These are phyloP conservation scores for Pseudomyrmex pallidus DNA, from an alignment of 1,140 invertebrate genomes.

Conservation along the genomic window DNA sequence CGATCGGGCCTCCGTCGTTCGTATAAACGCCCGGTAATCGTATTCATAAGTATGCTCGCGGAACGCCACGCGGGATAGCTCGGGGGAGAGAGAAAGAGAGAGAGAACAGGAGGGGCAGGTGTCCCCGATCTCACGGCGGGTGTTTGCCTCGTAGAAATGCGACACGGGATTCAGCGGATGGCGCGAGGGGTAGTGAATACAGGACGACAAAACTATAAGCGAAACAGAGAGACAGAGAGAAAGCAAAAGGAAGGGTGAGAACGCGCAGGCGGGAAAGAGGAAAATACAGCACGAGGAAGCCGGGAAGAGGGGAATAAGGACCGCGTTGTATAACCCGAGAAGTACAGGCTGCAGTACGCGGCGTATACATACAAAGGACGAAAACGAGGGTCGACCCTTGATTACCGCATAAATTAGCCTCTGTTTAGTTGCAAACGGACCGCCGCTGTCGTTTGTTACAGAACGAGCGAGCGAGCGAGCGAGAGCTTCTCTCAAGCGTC, in stretches of 20 bases:
- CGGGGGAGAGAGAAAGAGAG: background rate
- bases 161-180: constrained; percentile 3
- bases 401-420: constrained; percentile 76
- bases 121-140: constrained; percentile 70
- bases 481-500: constrained; percentile 1
- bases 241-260: background rate
- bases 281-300: background rate
- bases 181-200: constrained; percentile 12
- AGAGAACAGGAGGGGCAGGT: constrained; percentile 60
- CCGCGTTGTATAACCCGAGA: constrained; percentile 54
- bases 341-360: constrained; percentile 62
- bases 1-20: constrained; percentile 35
- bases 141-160: constrained; percentile 60
- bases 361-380: constrained; percentile 67
- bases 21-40: constrained; percentile 64
- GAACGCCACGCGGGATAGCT: constrained; percentile 7
- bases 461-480: constrained; percentile 7
- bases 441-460: constrained; percentile 42
- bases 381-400: constrained; percentile 67
- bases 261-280: constrained; percentile 1
- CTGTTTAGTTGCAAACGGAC: constrained; percentile 71
- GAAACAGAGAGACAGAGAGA: constrained; percentile 41
- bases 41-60: constrained; percentile 70
- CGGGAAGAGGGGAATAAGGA: constrained; percentile 28
- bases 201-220: constrained; percentile 32